phyloP scores from a whole-genome alignment of 2,888 invertebrate species.

The Xestia ashworthii region DNA sequence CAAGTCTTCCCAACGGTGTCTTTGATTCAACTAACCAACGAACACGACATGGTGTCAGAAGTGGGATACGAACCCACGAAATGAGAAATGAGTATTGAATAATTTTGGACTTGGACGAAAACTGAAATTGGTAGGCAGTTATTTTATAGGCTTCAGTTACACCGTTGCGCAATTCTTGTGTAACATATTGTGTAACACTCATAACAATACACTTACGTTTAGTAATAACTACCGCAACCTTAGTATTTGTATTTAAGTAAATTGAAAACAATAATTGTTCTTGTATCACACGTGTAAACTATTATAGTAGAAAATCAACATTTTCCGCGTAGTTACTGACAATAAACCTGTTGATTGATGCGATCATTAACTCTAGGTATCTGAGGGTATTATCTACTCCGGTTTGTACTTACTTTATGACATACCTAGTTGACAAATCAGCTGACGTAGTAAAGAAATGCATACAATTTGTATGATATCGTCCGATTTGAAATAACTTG shows the following conservation, averaged over 20 bases:
- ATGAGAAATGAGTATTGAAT: constrained; percentile 28
- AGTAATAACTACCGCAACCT: constrained; percentile 38
- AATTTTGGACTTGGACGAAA: constrained; percentile 44
- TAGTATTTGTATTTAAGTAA: constrained; percentile 44
- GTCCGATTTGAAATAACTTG: constrained; percentile 7
- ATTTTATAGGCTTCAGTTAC: constrained; percentile 50
- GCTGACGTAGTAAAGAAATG: background rate
- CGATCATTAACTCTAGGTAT: constrained; percentile 43
- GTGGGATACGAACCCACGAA: no score
- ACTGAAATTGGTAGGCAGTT: constrained; percentile 50
- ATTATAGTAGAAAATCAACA: constrained; percentile 33
- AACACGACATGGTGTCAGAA: no score
- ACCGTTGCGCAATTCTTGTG: constrained; percentile 51
- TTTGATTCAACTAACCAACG: no score
- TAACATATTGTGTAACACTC: constrained; percentile 57
- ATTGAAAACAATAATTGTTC: constrained; percentile 46
- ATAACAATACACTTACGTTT: constrained; percentile 52
- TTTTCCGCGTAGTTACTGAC: constrained; percentile 53
- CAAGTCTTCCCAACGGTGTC: no score
- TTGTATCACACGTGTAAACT: constrained; percentile 41
- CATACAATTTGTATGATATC: constrained; percentile 9
- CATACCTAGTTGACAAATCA: constrained; percentile 13
- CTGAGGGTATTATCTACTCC: constrained; percentile 33
- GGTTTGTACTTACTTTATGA: constrained; percentile 31
- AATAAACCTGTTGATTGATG: constrained; percentile 41